A percentile compares a stretch with the other conserved stretches of the same genome.
Evolutionary conservation across 2,888 invertebrate genomes (phyloP).

Genomic region (Drosophila meridiana): DNA sequence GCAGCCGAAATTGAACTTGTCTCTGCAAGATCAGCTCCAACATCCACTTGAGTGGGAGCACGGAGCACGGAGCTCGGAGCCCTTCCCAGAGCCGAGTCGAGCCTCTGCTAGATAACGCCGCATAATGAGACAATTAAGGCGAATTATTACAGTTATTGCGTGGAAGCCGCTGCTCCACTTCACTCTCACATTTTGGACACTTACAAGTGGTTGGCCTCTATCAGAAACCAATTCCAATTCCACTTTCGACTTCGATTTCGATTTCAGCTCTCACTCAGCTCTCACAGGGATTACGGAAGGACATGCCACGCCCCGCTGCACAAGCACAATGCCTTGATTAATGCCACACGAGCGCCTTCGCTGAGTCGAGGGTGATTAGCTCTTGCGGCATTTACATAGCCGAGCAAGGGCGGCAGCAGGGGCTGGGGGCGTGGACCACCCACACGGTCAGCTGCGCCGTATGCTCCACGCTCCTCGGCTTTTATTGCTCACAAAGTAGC

Average conservation of each 20-base stretch:
- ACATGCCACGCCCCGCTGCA: slow-evolving; percentile 33
- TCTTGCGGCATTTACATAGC: slow-evolving; percentile 49
- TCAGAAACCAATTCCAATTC: slow-evolving; percentile 56
- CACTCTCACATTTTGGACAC: slow-evolving; percentile 23
- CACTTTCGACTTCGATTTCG: slow-evolving; percentile 46
- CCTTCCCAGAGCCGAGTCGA: slow-evolving; percentile 45
- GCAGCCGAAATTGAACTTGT: slow-evolving; percentile 2
- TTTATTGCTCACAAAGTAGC: slow-evolving; percentile 80
- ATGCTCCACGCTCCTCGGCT: slow-evolving; percentile 39
- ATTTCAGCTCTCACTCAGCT: neutral
- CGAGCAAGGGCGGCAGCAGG: neutral
- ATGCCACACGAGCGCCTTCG: slow-evolving; percentile 80
- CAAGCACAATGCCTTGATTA: slow-evolving; percentile 70
- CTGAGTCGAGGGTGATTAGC: slow-evolving; percentile 83
- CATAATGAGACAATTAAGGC: slow-evolving; percentile 79
- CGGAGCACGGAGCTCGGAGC: slow-evolving; percentile 20
- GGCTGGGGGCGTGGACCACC: slow-evolving; percentile 63
- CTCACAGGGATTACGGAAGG: slow-evolving; percentile 65
- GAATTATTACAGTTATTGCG: slow-evolving; percentile 55
- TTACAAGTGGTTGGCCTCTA: slow-evolving; percentile 72
- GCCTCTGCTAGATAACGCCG: slow-evolving; percentile 33
- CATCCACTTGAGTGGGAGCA: slow-evolving; percentile 63
- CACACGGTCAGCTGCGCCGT: slow-evolving; percentile 47
- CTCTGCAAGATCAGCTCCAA: slow-evolving; percentile 24
- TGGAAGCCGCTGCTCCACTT: slow-evolving; percentile 48